Evolutionary conservation across 2,113 vertebrate species (phyloP).

Genomic region (Thalassoma bifasciatum): DNA sequence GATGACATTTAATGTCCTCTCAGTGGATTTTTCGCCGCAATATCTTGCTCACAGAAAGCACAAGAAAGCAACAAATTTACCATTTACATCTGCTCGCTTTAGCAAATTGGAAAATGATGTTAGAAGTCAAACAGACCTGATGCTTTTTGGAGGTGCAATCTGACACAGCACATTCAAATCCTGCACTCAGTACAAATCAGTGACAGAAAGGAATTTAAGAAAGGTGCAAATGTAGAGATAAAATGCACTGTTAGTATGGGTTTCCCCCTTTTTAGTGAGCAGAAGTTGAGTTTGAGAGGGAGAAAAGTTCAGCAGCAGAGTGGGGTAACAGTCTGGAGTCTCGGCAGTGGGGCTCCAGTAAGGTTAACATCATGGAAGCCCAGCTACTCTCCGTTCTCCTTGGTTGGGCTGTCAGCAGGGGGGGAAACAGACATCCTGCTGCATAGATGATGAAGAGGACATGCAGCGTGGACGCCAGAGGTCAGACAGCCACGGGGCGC

Average conservation of each 20-base stretch:
- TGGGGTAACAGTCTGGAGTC: conserved; percentile 62
- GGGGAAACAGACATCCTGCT: conserved; percentile 60
- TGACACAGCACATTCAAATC: conserved; percentile 60
- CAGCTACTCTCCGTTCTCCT: conserved; percentile 67
- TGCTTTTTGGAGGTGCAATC: conserved; percentile 43
- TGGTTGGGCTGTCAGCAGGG: conserved; percentile 71
- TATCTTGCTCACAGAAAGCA: conserved; percentile 56
- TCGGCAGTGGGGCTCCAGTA: conserved; percentile 57
- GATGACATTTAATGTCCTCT: conserved; percentile 71
- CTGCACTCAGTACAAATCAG: conserved; percentile 50
- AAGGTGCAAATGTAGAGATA: conserved; percentile 21
- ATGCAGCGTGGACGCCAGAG: conserved; percentile 65
- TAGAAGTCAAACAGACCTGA: conserved; percentile 56
- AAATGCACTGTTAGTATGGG: conserved; percentile 24
- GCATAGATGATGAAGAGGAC: conserved; percentile 78
- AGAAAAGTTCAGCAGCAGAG: conserved; percentile 52
- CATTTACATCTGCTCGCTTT: conserved; percentile 48
- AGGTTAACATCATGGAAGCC: conserved; percentile 67
- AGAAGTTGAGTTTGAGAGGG: conserved; percentile 49
- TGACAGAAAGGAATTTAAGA: conserved; percentile 40
- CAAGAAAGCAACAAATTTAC: conserved; percentile 59
- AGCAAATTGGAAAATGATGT: conserved; percentile 58
- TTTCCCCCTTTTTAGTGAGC: conserved; percentile 25
- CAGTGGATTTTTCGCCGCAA: conserved; percentile 48
- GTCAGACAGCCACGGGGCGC: conserved; percentile 73